Evolutionary conservation across 2,797 vertebrate genomes (phyloP), one percentile per base, ranked within the genome.

Genomic region (Coccyzus lansbergi): DNA sequence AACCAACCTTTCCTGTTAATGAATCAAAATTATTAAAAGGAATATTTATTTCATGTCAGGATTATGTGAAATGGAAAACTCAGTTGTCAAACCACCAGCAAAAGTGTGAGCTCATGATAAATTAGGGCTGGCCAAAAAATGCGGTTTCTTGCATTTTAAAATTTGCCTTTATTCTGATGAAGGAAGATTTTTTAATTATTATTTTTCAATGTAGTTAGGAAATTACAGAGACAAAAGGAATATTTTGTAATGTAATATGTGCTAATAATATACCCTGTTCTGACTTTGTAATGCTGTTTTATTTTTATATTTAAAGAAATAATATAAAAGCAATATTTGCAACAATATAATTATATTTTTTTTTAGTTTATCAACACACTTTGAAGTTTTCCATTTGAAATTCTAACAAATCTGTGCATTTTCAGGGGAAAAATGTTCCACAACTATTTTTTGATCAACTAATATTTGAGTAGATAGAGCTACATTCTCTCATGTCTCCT

Each of bases 11-110:
- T 92, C 55, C 59, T 82, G 69, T 21, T 90, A 86, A 92, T 94
- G 72, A 97, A 93, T 95, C 93, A 93, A 95, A 93, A 44, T 92
- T 92, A 72, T 83, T 91, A 88, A 83, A 90, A 86, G 28, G 29
- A 83, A 59, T 93, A 97, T 92, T 95, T 93, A 94, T 95, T 89
- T 95, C 13, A 69, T 72, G 51, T 56, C 84, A 90, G 26, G 42
- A 69, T 59, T 92, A 75, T 4, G 14, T 48, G 62, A 85, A 58
- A 85, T 7, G 28, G 51, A 92, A 91, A 75, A 83, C 34, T 91
- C 56, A 28, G 40, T 71, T 92, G 55, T 91, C 76, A 91, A 89
- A 69, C 15, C 7, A 52, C 9, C 18, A 80, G 42, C 22, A 83
- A 83, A 95, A 80, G 3, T 68, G 64, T 58, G 38, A 93, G 53